These are phyloP conservation scores for Leptopilina drosophilae DNA, from an alignment of 2,888 invertebrate species.

Conservation along the genomic window DNA sequence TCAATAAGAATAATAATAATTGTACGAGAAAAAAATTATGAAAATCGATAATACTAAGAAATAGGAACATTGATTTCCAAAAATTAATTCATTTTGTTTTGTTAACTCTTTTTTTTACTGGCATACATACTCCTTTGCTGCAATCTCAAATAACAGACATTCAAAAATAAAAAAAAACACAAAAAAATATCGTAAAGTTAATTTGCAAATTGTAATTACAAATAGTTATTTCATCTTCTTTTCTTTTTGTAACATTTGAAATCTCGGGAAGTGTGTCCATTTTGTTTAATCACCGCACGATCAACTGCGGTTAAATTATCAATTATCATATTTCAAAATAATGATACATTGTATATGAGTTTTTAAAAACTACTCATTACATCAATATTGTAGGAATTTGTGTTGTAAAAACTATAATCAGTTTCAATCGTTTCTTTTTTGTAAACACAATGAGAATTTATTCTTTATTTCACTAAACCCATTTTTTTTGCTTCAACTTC, in stretches of 20 bases:
- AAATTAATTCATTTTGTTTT: constrained; percentile 42
- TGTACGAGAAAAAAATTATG: background rate
- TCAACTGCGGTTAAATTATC: constrained; percentile 50
- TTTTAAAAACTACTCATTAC: constrained; percentile 20
- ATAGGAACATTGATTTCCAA: constrained; percentile 5
- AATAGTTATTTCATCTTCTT: constrained; percentile 53
- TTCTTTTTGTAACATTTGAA: constrained; percentile 64
- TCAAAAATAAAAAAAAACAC: constrained; percentile 2
- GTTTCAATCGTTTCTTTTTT: background rate
- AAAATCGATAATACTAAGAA: background rate
- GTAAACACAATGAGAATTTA: background rate
- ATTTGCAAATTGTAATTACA: constrained; percentile 68
- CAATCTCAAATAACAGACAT: constrained; percentile 45
- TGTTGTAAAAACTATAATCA: constrained; percentile 15
- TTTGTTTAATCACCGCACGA: constrained; percentile 50
- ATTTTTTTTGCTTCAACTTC: constrained; percentile 99
- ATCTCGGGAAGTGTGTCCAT: constrained; percentile 61
- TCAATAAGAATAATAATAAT: too few relatives aligned
- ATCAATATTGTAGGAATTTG: constrained; percentile 4
- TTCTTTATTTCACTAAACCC: constrained; percentile 82
- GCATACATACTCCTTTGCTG: constrained; percentile 45
- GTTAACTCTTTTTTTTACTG: constrained; percentile 49
- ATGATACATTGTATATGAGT: constrained; percentile 52
- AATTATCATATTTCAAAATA: constrained; percentile 55
- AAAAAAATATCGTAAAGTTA: constrained; percentile 43